These are phyloP conservation scores for Chrysotoxum bicinctum DNA, from an alignment of 2,888 invertebrate species.

Conservation along the genomic window DNA sequence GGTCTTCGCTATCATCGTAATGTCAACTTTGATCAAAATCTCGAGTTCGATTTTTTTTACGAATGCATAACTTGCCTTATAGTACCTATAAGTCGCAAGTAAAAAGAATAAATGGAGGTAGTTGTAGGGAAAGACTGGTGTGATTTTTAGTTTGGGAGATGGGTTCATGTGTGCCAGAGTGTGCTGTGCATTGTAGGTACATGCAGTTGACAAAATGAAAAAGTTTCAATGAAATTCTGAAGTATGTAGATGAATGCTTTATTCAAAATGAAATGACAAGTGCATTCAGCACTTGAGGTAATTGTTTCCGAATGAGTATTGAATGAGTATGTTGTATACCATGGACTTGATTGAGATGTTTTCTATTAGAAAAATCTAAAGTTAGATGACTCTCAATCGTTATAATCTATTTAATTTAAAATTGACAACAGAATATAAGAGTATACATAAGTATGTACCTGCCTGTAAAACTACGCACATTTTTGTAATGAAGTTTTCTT, in stretches of 20 bases:
- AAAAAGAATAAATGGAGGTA: too few relatives aligned
- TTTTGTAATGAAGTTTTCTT: too few relatives aligned
- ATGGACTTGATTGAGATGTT: conserved; percentile 34
- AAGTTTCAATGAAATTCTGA: conserved; percentile 10
- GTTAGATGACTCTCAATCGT: conserved; percentile 5
- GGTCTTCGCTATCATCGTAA: too few relatives aligned
- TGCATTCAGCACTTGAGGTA: conserved; percentile 53
- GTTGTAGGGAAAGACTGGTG: too few relatives aligned
- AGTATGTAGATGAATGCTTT: conserved; percentile 40
- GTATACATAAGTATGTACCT: too few relatives aligned
- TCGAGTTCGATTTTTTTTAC: too few relatives aligned
- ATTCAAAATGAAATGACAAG: conserved; percentile 58
- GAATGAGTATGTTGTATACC: conserved; percentile 26
- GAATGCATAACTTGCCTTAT: too few relatives aligned
- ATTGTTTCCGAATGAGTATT: conserved; percentile 59
- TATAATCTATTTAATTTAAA: conserved; percentile 3
- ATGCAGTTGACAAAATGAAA: conserved; percentile 8
- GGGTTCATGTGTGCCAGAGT: background rate
- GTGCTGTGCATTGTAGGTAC: background rate
- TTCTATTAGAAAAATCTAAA: background rate
- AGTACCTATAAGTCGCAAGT: too few relatives aligned
- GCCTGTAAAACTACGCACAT: too few relatives aligned
- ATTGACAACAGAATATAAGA: too few relatives aligned
- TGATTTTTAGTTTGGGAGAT: too few relatives aligned
- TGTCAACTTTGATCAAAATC: too few relatives aligned